Evolutionary conservation across 2,113 vertebrate species (phyloP).

Genomic region (Crotalus horridus): DNA sequence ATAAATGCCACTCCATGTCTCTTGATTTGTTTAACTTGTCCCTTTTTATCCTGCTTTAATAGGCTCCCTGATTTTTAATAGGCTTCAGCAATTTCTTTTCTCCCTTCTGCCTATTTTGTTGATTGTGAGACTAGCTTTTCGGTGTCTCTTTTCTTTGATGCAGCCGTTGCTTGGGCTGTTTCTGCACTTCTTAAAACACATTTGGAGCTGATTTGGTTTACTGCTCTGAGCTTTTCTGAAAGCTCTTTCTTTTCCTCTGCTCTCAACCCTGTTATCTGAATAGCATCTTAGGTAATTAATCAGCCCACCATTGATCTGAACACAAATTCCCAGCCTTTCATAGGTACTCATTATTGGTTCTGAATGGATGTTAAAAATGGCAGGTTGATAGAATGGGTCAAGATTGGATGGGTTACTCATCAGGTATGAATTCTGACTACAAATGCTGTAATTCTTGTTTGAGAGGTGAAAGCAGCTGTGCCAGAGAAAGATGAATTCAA

Average conservation of each 20-base stretch:
- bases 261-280: constrained; percentile 69
- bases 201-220: constrained; percentile 61
- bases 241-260: constrained; percentile 65
- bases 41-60: constrained; percentile 68
- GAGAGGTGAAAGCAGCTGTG: constrained; percentile 48
- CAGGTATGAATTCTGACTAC: constrained; percentile 54
- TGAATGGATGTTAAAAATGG: constrained; percentile 65
- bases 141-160: constrained; percentile 66
- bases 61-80: constrained; percentile 65
- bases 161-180: constrained; percentile 55
- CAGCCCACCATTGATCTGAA: constrained; percentile 70
- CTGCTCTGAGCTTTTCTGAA: constrained; percentile 65
- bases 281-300: constrained; percentile 72
- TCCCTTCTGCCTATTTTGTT: constrained; percentile 66
- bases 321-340: constrained; percentile 68
- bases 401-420: constrained; percentile 66
- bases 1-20: constrained; percentile 63
- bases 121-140: constrained; percentile 67
- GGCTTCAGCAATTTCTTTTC: constrained; percentile 67
- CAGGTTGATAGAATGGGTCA: constrained; percentile 61
- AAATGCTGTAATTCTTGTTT: constrained; percentile 45
- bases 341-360: constrained; percentile 63
- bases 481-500: constrained; percentile 59
- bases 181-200: constrained; percentile 63
- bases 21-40: constrained; percentile 69